A percentile compares a stretch with the other conserved stretches of the same genome.
Evolutionary conservation across 2,113 vertebrate species (phyloP).

Genomic region (Coptodon rendalli): DNA sequence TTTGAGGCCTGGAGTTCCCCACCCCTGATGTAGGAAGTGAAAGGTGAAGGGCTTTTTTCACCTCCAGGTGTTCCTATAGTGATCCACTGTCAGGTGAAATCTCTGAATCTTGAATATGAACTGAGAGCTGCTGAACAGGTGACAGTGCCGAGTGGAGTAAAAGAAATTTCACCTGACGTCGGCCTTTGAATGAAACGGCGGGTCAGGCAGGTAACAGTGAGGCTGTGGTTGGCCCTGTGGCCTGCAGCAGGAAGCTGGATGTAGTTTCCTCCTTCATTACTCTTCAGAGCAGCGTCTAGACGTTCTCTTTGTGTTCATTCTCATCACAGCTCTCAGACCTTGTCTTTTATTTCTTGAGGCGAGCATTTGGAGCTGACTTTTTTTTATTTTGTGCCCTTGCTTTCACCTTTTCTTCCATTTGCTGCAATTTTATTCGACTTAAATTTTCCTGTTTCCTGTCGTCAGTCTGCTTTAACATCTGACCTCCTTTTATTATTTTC

Average conservation of each 20-base stretch:
- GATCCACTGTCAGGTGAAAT: not conserved
- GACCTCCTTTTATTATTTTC: not conserved
- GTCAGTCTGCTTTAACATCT: not conserved
- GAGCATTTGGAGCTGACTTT: not conserved
- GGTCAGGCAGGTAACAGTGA: not conserved
- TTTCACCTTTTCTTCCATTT: not conserved
- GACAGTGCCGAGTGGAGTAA: not conserved
- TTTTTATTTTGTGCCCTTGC: not conserved
- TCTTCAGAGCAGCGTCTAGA: not conserved
- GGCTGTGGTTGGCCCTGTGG: not conserved
- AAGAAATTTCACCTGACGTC: rapidly evolving
- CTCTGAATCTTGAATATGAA: not conserved
- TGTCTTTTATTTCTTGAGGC: not conserved
- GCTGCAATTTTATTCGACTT: not conserved
- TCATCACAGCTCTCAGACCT: not conserved
- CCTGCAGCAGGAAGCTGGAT: not conserved
- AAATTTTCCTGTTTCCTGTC: not conserved
- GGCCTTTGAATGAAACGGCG: rapidly evolving
- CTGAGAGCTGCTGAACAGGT: not conserved
- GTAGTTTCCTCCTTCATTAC: not conserved
- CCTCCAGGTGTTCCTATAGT: not conserved
- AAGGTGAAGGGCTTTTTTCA: not conserved
- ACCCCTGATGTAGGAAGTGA: not conserved
- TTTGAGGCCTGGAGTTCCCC: not conserved
- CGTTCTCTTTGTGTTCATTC: not conserved